Conservation (phyloP, 2,113 vertebrate genomes). For the Caretta caretta region DNA sequence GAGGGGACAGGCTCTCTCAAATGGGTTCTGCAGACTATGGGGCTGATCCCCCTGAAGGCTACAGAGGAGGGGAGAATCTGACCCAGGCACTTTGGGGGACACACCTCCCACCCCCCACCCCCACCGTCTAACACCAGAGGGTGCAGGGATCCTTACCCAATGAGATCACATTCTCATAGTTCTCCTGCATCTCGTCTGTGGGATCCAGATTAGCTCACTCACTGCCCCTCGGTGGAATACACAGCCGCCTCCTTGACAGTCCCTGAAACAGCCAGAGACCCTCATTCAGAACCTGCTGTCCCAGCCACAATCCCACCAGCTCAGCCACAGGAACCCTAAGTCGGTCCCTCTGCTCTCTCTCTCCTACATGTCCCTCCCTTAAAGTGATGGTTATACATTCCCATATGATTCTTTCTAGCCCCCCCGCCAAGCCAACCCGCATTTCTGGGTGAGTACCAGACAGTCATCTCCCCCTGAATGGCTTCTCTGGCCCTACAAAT, state of each 20-base stretch:
- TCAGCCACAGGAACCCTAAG: not conserved
- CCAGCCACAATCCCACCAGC: not conserved
- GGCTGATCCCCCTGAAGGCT: not conserved
- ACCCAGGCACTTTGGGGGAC: not conserved
- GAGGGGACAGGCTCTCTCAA: not conserved
- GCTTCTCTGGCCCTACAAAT: not conserved
- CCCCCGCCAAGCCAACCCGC: not conserved
- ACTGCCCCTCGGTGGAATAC: not conserved
- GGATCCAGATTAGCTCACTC: not conserved
- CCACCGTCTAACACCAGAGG: too few relatives aligned
- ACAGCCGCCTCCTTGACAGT: not conserved
- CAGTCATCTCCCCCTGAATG: not conserved
- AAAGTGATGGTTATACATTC: not conserved
- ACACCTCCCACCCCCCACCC: not conserved
- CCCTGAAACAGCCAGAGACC: not conserved
- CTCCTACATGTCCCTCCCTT: not conserved
- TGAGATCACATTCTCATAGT: slow-evolving; percentile 48
- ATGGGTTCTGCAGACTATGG: not conserved
- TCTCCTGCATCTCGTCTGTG: slow-evolving; percentile 30
- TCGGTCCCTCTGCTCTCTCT: not conserved
- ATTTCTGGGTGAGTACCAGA: not conserved
- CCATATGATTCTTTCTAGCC: not conserved
- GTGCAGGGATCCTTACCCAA: not conserved
- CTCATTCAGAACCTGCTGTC: not conserved
- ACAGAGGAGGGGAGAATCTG: not conserved